phyloP scores from a whole-genome alignment of 2,888 invertebrate species.

The Thereva nobilitata region DNA sequence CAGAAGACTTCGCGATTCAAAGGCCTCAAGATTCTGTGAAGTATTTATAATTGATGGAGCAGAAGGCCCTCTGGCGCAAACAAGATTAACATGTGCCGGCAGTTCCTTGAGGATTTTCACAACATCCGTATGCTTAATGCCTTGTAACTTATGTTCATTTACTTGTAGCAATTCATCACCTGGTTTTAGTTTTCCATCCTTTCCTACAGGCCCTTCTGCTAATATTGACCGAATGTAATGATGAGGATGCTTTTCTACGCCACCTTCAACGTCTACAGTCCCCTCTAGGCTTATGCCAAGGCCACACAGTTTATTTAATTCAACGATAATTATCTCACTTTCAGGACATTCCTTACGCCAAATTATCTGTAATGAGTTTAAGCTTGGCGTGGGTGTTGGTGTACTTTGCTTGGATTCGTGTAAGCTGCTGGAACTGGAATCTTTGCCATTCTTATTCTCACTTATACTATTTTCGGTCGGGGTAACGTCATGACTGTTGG shows the following conservation, averaged over 20 bases:
- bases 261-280: conserved; percentile 97
- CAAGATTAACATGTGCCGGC: conserved; percentile 86
- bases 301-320: conserved; percentile 89
- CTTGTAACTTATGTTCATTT: conserved; percentile 88
- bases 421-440: conserved; percentile 45
- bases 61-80: conserved; percentile 77
- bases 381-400: conserved; percentile 64
- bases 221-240: conserved; percentile 97
- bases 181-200: conserved; percentile 84
- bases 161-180: conserved; percentile 97
- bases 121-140: conserved; percentile 94
- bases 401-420: conserved; percentile 52
- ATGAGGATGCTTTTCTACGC: conserved; percentile 95
- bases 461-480: conserved; percentile 29
- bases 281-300: conserved; percentile 97
- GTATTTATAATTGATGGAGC: conserved; percentile 73
- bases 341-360: conserved; percentile 80
- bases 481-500: conserved; percentile 31
- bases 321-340: conserved; percentile 88
- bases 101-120: conserved; percentile 93
- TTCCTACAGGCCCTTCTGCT: conserved; percentile 94
- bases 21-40: conserved; percentile 77
- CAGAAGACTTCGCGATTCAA: conserved; percentile 79
- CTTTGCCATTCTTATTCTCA: conserved; percentile 12
- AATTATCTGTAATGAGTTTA: conserved; percentile 75